phyloP scores from a whole-genome alignment of 2,888 invertebrate genomes.

The Drosophila stalkeri region DNA sequence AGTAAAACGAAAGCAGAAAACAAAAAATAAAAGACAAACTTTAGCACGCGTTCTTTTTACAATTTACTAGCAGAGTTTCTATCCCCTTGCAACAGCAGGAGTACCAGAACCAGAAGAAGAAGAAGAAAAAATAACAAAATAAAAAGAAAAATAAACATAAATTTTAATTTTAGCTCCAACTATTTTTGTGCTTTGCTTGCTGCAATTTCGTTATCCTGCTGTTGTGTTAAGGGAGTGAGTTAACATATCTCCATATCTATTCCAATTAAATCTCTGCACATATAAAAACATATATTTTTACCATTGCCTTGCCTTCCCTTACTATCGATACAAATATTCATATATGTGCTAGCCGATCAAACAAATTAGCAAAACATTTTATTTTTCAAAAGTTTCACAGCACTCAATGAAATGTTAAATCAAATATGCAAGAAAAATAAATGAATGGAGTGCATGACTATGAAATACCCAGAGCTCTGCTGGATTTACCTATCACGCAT shows the following conservation, averaged over 20 bases:
- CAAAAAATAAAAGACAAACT: conserved; percentile 4
- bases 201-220: background rate
- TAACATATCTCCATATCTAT: background rate
- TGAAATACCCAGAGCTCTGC: background rate
- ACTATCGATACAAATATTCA: background rate
- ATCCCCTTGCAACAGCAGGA: background rate
- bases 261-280: conserved; percentile 1
- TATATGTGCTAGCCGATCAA: background rate
- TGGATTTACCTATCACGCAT: background rate
- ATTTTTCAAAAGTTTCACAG: background rate
- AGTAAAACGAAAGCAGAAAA: background rate
- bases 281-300: too few species aligned
- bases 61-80: conserved; percentile 32
- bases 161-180: conserved; percentile 26
- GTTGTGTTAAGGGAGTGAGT: background rate
- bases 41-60: conserved; percentile 18
- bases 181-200: conserved; percentile 28
- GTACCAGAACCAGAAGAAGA: background rate
- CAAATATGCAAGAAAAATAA: background rate
- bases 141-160: conserved; percentile 1
- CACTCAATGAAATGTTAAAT: background rate
- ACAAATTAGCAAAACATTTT: conserved; percentile 7
- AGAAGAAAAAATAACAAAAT: background rate
- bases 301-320: too few species aligned
- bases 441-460: background rate